phyloP scores from a whole-genome alignment of 2,888 invertebrate species.

The Luperina testacea region DNA sequence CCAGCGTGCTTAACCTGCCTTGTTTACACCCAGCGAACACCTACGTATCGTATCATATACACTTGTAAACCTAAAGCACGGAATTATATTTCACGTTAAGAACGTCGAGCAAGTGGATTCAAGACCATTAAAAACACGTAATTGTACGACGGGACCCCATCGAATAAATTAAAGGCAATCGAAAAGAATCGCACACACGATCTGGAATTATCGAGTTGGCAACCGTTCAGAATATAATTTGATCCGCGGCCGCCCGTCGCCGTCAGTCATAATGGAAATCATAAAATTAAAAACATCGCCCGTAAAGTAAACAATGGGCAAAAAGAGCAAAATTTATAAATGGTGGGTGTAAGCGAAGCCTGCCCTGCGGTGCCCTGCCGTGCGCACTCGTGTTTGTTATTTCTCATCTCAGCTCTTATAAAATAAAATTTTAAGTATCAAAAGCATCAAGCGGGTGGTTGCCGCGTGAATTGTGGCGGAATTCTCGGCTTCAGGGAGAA shows the following conservation, averaged over 20 bases:
- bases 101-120: conserved; percentile 33
- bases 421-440: conserved; percentile 76
- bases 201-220: conserved; percentile 85
- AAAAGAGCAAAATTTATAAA: conserved; percentile 83
- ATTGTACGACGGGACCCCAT: conserved; percentile 71
- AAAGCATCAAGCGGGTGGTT: conserved; percentile 63
- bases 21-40: conserved; percentile 82
- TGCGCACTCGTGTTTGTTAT: conserved; percentile 72
- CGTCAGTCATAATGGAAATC: conserved; percentile 85
- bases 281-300: conserved; percentile 86
- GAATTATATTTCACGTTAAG: conserved; percentile 54
- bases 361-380: conserved; percentile 78
- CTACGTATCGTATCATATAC: conserved; percentile 71
- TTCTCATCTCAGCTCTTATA: conserved; percentile 70
- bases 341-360: conserved; percentile 74
- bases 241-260: conserved; percentile 72
- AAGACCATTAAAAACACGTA: conserved; percentile 65
- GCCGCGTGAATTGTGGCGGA: conserved; percentile 60
- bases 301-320: conserved; percentile 89
- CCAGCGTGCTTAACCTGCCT: conserved; percentile 75
- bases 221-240: conserved; percentile 86
- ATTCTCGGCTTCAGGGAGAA: conserved; percentile 54
- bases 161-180: conserved; percentile 82
- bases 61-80: conserved; percentile 55
- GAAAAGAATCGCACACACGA: conserved; percentile 75